Evolutionary conservation across 2,888 invertebrate species (phyloP).

Genomic region (Apoda limacodes): DNA sequence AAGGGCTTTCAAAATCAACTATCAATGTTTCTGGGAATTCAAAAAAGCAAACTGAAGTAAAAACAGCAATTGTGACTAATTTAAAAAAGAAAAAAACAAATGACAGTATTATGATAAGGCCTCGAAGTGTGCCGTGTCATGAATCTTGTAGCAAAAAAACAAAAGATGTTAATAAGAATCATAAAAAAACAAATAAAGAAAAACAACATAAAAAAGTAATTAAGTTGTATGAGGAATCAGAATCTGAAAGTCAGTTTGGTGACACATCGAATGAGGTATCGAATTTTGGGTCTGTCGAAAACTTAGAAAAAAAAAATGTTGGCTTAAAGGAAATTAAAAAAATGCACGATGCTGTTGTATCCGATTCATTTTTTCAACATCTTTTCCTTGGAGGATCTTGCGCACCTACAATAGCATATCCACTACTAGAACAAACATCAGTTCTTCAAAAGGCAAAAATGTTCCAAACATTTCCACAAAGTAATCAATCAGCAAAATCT

Average conservation of each 20-base stretch:
- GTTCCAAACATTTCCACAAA: conserved; percentile 69
- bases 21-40: conserved; percentile 33
- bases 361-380: conserved; percentile 78
- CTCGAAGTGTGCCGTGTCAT: conserved; percentile 46
- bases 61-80: conserved; percentile 49
- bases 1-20: conserved; percentile 43
- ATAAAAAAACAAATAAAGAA: conserved; percentile 31
- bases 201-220: conserved; percentile 28
- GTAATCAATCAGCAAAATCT: conserved; percentile 66
- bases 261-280: conserved; percentile 49
- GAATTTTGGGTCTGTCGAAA: conserved; percentile 37
- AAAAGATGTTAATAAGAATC: conserved; percentile 33
- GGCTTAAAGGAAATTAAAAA: conserved; percentile 60
- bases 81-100: conserved; percentile 51
- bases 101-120: conserved; percentile 38
- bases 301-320: conserved; percentile 28
- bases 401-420: conserved; percentile 27
- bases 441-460: conserved; percentile 78
- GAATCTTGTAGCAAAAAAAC: conserved; percentile 44
- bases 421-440: conserved; percentile 55
- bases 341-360: conserved; percentile 70
- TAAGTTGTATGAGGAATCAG: conserved; percentile 31
- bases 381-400: conserved; percentile 70
- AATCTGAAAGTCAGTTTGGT: conserved; percentile 44
- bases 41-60: conserved; percentile 40